Evolutionary conservation across 2,113 vertebrate genomes (phyloP).

Genomic region (Mesitornis unicolor): DNA sequence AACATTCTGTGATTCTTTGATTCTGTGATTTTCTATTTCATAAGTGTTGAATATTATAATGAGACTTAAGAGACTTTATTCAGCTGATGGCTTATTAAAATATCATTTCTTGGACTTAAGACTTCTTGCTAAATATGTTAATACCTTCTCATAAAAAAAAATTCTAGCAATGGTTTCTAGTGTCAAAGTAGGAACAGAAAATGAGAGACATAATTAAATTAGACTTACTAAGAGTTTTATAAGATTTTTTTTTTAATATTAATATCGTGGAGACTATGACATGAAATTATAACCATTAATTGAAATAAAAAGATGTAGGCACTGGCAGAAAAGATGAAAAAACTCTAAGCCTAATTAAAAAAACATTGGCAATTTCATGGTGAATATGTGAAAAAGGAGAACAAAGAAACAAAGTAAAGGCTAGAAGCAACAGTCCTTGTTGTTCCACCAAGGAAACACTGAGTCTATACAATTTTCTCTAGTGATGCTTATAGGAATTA

Average conservation of each 20-base stretch:
- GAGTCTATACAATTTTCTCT: not conserved
- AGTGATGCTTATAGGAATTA: not conserved
- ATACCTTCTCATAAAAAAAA: not conserved
- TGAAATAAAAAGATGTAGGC: not conserved
- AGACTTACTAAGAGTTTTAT: not conserved
- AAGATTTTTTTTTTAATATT: not conserved
- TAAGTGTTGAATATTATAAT: not conserved
- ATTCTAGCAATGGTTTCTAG: not conserved
- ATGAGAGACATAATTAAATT: not conserved
- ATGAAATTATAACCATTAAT: not conserved
- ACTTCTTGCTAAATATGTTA: not conserved
- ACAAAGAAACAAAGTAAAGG: rapidly evolving
- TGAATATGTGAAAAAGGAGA: not conserved
- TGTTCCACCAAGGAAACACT: not conserved
- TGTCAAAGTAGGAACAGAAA: not conserved
- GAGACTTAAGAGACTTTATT: not conserved
- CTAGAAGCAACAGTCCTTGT: not conserved
- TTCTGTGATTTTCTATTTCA: conserved; percentile 10
- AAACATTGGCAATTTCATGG: not conserved
- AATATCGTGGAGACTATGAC: not conserved
- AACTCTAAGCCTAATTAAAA: not conserved
- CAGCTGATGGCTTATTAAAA: not conserved
- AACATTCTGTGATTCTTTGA: too few species aligned
- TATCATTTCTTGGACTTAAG: not conserved
- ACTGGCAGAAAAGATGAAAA: not conserved